Evolutionary conservation across 2,113 vertebrate species (phyloP).

Genomic region (Copsychus sechellarum): DNA sequence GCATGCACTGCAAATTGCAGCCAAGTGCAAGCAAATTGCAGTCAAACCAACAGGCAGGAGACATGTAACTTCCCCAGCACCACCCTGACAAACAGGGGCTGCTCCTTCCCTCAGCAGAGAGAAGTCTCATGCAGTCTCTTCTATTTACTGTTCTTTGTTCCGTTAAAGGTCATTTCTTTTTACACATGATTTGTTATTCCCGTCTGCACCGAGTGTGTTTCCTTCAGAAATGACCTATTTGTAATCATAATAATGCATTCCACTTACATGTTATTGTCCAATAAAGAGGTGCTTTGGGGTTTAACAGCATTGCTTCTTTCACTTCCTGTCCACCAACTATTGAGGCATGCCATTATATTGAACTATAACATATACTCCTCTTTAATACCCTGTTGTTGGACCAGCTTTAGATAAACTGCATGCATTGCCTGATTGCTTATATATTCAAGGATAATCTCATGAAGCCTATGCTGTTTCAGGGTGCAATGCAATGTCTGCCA

Average conservation of each 20-base stretch:
- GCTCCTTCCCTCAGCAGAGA: not conserved
- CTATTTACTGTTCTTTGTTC: constrained; percentile 2
- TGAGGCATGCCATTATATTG: not conserved
- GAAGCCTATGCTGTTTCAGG: not conserved
- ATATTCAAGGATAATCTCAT: not conserved
- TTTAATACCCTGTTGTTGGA: not conserved
- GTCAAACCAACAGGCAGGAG: not conserved
- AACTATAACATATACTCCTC: not conserved
- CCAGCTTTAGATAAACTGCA: not conserved
- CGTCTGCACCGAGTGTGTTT: not conserved
- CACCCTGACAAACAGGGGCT: not conserved
- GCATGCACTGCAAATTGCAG: not conserved
- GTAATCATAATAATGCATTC: constrained; percentile 4
- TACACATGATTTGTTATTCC: not conserved
- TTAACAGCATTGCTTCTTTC: not conserved
- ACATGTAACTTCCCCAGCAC: not conserved
- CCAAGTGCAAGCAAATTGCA: not conserved
- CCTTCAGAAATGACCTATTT: constrained; percentile 21
- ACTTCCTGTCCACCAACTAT: not conserved
- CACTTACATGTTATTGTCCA: not conserved
- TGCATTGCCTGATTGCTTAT: not conserved
- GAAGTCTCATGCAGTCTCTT: not conserved
- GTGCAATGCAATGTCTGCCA: not conserved
- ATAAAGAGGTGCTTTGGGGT: not conserved
- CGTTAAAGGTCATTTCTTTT: not conserved